Percentiles rank a stretch among this genome's conserved stretches.
Evolutionary conservation across 2,888 invertebrate species (phyloP).

Genomic region (Odontocolon sp.): DNA sequence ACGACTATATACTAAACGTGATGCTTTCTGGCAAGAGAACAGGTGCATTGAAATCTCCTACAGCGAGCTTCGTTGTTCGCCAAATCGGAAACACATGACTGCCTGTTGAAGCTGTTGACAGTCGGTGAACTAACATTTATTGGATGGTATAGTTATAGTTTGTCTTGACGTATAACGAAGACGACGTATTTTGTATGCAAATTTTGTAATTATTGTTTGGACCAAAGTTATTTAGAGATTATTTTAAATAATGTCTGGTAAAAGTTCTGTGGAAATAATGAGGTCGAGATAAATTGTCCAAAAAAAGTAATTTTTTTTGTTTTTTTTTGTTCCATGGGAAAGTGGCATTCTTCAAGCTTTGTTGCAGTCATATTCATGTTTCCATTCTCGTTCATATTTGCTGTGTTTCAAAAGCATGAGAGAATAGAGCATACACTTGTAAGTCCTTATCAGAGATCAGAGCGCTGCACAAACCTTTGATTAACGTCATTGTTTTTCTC

Average conservation of each 20-base stretch:
- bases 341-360: too few relatives aligned
- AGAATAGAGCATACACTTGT: constrained; percentile 15
- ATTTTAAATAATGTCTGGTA: too few relatives aligned
- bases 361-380: neutral
- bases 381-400: constrained; percentile 32
- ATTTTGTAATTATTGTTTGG: too few relatives aligned
- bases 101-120: neutral
- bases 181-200: too few relatives aligned
- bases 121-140: neutral
- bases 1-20: neutral
- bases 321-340: too few relatives aligned
- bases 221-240: too few relatives aligned
- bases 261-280: too few relatives aligned
- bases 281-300: too few relatives aligned
- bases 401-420: constrained; percentile 39
- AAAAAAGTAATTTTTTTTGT: too few relatives aligned
- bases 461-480: constrained; percentile 37
- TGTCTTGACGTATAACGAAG: too few relatives aligned
- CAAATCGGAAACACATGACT: constrained; percentile 21
- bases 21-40: constrained; percentile 32
- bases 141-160: neutral
- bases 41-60: constrained; percentile 45
- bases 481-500: constrained; percentile 50
- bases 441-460: constrained; percentile 28
- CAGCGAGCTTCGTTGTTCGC: constrained; percentile 12